These are phyloP conservation scores for Erpornis zantholeuca DNA, from an alignment of 2,113 vertebrate species.

Conservation along the genomic window DNA sequence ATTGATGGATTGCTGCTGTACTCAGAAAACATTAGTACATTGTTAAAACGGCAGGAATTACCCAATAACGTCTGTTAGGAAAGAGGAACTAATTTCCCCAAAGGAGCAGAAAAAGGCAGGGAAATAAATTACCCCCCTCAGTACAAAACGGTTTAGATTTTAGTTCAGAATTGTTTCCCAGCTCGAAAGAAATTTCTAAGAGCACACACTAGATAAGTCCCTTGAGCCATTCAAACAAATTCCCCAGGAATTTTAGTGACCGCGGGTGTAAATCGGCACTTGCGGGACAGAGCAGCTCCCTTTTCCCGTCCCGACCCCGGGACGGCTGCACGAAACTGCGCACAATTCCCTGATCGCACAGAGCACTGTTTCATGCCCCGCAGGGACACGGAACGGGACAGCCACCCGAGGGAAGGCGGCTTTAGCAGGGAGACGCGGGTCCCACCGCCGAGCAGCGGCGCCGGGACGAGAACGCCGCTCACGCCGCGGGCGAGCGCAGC, in stretches of 20 bases:
- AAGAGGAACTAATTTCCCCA: not conserved
- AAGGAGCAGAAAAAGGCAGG: not conserved
- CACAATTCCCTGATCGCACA: accelerated
- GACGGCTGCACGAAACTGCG: accelerated
- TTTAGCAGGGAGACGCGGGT: accelerated
- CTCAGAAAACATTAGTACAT: not conserved
- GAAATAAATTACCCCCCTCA: not conserved
- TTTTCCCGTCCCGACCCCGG: not conserved
- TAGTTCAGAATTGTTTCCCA: not conserved
- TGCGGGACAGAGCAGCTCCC: accelerated
- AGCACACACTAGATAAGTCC: not conserved
- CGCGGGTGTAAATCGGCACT: accelerated
- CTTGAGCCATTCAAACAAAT: not conserved
- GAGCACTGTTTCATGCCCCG: accelerated
- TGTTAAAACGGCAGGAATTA: conserved; percentile 6
- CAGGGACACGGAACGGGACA: not conserved
- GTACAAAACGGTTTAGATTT: not conserved
- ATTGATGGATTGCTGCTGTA: not conserved
- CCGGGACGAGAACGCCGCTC: accelerated
- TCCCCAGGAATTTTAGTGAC: accelerated
- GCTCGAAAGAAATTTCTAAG: not conserved
- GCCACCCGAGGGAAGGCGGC: accelerated
- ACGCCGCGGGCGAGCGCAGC: not conserved
- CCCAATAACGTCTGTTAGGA: not conserved
- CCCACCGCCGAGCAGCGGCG: not conserved